These are phyloP conservation scores for Brachionus manjavacas DNA, from an alignment of 1,140 invertebrate genomes.

Conservation along the genomic window DNA sequence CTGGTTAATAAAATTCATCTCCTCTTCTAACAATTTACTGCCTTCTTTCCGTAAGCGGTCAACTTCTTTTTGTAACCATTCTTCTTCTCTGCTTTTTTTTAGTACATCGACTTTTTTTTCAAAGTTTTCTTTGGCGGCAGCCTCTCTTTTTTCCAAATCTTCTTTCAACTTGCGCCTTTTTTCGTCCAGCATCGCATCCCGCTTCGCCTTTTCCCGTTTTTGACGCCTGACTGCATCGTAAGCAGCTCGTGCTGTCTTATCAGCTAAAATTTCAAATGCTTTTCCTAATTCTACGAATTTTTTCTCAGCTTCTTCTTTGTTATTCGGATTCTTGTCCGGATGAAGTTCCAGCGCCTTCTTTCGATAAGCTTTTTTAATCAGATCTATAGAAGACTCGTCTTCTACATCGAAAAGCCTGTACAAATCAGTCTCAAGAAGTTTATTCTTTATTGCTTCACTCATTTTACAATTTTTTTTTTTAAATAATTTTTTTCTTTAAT, in stretches of 20 bases:
- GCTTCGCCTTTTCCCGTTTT: constrained; percentile 13
- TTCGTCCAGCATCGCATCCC: background rate
- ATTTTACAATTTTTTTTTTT: constrained; percentile 7
- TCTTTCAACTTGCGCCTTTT: constrained; percentile 35
- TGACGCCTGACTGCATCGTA: constrained; percentile 25
- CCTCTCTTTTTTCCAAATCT: constrained; percentile 24
- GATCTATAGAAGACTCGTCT: constrained; percentile 61
- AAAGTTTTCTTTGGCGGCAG: constrained; percentile 1
- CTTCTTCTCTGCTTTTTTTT: constrained; percentile 14
- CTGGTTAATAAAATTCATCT: constrained; percentile 21
- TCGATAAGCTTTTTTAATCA: constrained; percentile 74
- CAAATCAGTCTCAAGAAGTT: constrained; percentile 25
- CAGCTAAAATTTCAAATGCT: constrained; percentile 41
- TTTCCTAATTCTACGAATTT: constrained; percentile 21
- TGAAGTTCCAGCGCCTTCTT: constrained; percentile 90
- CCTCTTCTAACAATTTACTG: constrained; percentile 34
- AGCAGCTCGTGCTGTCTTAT: constrained; percentile 21
- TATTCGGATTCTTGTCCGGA: constrained; percentile 97
- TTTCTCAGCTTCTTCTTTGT: constrained; percentile 34
- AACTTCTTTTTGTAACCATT: constrained; percentile 30
- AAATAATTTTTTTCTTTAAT: no score
- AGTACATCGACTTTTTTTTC: background rate
- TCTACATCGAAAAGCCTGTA: constrained; percentile 29
- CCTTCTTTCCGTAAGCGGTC: constrained; percentile 35
- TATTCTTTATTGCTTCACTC: constrained; percentile 19